Conservation (phyloP, 2,113 vertebrate species). For the Seriola dumerili region DNA sequence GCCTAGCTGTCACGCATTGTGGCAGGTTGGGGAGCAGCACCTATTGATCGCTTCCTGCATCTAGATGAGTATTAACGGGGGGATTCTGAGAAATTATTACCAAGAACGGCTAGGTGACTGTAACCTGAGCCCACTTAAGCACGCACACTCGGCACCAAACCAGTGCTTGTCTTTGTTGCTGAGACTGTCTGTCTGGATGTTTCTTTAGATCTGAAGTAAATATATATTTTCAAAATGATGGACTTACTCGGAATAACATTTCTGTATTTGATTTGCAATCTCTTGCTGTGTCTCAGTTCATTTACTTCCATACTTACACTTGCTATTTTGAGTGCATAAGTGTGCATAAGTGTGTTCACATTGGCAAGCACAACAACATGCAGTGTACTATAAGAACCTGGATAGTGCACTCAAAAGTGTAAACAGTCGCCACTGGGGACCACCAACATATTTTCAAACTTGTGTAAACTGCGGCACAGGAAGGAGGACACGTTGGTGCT, state of each 20-base stretch:
- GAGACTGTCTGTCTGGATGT: not conserved
- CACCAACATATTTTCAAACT: no score
- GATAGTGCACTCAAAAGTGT: no score
- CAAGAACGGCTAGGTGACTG: constrained; percentile 57
- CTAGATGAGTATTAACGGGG: constrained; percentile 4
- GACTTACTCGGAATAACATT: not conserved
- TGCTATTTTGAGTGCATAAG: no score
- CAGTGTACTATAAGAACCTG: no score
- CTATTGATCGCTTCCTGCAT: constrained; percentile 59
- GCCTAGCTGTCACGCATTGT: constrained; percentile 14
- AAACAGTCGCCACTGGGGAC: no score
- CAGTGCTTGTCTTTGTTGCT: not conserved
- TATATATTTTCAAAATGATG: not conserved
- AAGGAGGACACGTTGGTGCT: no score
- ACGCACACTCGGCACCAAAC: constrained; percentile 19
- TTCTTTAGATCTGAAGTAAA: not conserved
- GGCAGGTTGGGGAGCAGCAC: not conserved
- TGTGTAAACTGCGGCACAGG: no score
- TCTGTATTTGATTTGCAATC: not conserved
- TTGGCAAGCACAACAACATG: no score
- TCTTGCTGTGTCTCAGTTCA: no score
- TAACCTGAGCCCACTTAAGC: constrained; percentile 51
- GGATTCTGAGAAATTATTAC: constrained; percentile 52
- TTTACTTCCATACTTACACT: no score
- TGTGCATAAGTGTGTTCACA: no score